These are phyloP conservation scores for Gavialis gangeticus DNA, from an alignment of 2,113 vertebrate species.

Conservation along the genomic window DNA sequence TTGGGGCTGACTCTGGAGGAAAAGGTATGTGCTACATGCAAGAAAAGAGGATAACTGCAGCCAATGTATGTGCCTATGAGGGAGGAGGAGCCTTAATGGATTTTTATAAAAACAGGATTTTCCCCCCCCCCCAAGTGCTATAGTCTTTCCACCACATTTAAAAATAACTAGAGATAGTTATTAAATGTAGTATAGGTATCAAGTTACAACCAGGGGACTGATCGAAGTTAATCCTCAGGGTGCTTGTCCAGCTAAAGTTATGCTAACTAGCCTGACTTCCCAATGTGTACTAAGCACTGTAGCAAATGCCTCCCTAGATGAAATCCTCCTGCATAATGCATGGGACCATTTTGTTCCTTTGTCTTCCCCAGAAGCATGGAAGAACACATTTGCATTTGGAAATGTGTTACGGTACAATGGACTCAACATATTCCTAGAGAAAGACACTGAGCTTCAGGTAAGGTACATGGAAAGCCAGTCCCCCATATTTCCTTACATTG, in stretches of 20 bases:
- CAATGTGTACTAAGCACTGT: not conserved
- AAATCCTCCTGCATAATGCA: not conserved
- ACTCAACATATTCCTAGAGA: not conserved
- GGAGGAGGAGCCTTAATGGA: not conserved
- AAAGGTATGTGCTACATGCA: too few species aligned
- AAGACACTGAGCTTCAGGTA: not conserved
- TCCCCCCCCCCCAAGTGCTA: not conserved
- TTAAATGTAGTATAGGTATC: not conserved
- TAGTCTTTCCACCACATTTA: not conserved
- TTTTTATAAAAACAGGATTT: not conserved
- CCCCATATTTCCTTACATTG: accelerated
- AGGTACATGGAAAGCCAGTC: not conserved
- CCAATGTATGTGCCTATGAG: not conserved
- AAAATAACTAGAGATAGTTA: not conserved
- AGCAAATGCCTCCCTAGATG: accelerated
- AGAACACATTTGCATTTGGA: not conserved
- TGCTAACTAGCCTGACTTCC: not conserved
- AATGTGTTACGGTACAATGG: not conserved
- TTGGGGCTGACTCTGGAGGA: too few species aligned
- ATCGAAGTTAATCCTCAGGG: not conserved
- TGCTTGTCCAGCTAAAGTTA: accelerated
- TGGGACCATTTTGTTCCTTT: accelerated
- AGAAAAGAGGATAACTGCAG: not conserved
- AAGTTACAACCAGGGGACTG: not conserved
- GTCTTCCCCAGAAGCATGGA: not conserved